Base-by-base conservation (phyloP, 2,797 vertebrate species). In the Acipenser transmontanus region DNA sequence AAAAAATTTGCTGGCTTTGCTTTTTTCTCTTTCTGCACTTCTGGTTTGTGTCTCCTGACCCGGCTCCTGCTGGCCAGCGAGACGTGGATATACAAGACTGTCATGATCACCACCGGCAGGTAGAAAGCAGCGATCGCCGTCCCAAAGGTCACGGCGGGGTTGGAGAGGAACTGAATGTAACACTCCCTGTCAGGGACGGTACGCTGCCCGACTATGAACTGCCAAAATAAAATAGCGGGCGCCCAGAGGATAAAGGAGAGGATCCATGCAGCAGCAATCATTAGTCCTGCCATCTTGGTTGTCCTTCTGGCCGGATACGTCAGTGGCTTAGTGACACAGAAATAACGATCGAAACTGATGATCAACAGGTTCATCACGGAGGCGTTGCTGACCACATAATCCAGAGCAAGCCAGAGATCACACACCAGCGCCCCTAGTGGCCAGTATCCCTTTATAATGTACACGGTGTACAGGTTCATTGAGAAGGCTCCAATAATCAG, bases 321-420 rank as follows among this genome's bases (percentile, higher is more conserved):
- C 64, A 99, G 86, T 10, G 97, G 97, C 76, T 99, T 99, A 76
- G 97, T 99, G 72, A 99, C 97, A 66, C 97, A 99, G 85, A 99
- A 99, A 72, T 99, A 99, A 0, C 97, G 91, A 78, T 99, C 97
- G 6, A 99, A 99, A 81, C 97, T 99, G 80, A 99, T 99, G 68
- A 99, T 99, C 65, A 99, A 82, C 60, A 99, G 85, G 78, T 99
- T 99, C 97, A 99, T 99, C 67, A 99, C 97, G 0, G 97, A 99
- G 50, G 97, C 97, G 0, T 99, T 99, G 60, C 95, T 98, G 69
- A 97, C 96, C 20, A 99, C 97, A 0, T 99, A 99, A 83, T 99
- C 97, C 80, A 99, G 81, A 17, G 97, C 95, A 66, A 99, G 81
- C 97, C 97, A 99, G 73, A 99, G 79, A 80, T 99, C 97, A 0